These are phyloP conservation scores for Burhinus bistriatus DNA, from an alignment of 2,113 vertebrate species.

Conservation along the genomic window DNA sequence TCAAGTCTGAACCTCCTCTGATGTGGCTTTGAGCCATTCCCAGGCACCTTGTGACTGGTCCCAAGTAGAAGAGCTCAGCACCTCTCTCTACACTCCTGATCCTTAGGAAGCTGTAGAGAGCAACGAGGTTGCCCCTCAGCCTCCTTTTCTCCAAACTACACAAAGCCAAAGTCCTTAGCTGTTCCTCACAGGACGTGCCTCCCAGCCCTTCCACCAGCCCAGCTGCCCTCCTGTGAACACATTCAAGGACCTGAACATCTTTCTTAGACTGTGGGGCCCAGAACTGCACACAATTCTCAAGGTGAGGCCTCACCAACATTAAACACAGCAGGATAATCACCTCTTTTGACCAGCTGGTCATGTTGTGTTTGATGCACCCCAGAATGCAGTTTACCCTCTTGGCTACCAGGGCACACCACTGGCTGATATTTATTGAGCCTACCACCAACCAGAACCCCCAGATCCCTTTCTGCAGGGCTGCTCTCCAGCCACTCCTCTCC, in stretches of 20 bases:
- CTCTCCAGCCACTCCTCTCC: background rate
- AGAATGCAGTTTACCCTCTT: background rate
- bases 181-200: background rate
- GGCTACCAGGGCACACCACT: background rate
- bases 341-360: background rate
- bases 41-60: fast-evolving
- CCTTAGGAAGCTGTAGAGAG: background rate
- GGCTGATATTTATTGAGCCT: background rate
- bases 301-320: background rate
- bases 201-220: background rate
- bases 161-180: background rate
- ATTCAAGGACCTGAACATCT: background rate
- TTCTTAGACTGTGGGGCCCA: background rate
- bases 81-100: background rate
- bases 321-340: background rate
- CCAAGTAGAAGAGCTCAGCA: background rate
- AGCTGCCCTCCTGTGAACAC: background rate
- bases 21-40: background rate
- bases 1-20: background rate
- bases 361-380: background rate
- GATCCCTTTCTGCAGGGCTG: background rate
- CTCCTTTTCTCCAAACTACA: background rate
- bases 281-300: background rate
- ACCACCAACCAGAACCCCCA: fast-evolving
- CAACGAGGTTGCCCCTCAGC: background rate